Evolutionary conservation across 1,140 invertebrate species (phyloP).

Genomic region (Ceratosolen fusciceps): DNA sequence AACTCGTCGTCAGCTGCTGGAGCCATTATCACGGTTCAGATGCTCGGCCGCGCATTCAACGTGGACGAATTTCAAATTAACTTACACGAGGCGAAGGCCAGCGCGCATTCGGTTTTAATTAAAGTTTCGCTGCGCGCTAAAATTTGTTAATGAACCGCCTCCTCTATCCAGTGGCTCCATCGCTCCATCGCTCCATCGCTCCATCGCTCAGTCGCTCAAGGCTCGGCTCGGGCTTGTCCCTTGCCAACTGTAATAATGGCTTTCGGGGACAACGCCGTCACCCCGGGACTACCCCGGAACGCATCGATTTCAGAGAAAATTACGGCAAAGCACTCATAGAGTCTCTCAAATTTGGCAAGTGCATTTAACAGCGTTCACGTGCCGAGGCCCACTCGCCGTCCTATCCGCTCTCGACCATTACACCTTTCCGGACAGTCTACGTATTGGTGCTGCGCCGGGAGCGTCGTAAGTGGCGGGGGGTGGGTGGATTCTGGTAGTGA

Average conservation of each 20-base stretch:
- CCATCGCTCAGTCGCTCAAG: constrained; percentile 10
- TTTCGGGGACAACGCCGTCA: constrained; percentile 16
- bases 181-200: not conserved
- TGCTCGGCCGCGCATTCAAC: constrained; percentile 15
- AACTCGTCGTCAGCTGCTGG: constrained; percentile 34
- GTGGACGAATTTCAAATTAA: constrained; percentile 48
- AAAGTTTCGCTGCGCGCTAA: constrained; percentile 35
- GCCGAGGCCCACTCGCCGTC: not conserved
- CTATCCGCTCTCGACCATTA: not conserved
- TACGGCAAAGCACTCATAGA: not conserved
- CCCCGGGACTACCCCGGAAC: not conserved
- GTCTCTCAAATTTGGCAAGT: constrained; percentile 23
- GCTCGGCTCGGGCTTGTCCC: not conserved
- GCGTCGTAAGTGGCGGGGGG: no score
- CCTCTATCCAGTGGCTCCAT: constrained; percentile 11
- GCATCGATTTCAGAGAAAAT: constrained; percentile 42
- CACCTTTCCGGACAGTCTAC: no score
- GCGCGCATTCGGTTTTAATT: constrained; percentile 44
- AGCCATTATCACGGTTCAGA: constrained; percentile 27
- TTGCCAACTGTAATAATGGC: constrained; percentile 47
- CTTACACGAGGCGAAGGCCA: constrained; percentile 24
- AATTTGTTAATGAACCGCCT: constrained; percentile 46
- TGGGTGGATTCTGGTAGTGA: no score
- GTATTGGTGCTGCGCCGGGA: no score
- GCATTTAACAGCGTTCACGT: not conserved